Evolutionary conservation across 2,888 invertebrate species (phyloP).

Genomic region (Antheraea yamamai): DNA sequence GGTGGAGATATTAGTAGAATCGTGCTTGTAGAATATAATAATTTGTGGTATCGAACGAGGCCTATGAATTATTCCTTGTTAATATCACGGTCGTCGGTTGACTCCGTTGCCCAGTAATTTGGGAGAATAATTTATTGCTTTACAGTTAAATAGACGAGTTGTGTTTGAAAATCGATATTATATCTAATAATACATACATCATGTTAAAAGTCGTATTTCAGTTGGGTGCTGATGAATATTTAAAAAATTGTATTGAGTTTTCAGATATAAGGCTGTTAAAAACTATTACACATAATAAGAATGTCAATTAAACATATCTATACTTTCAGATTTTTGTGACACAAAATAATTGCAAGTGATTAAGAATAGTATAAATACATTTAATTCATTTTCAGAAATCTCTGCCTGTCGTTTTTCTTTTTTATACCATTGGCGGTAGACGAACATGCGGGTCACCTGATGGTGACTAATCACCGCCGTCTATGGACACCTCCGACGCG

Average conservation of each 20-base stretch:
- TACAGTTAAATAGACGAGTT: conserved; percentile 10
- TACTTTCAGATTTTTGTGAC: too few relatives aligned
- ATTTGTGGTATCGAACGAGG: conserved; percentile 17
- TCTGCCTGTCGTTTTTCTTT: too few relatives aligned
- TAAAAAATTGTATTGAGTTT: neutral
- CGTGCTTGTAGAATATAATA: neutral
- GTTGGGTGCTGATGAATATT: neutral
- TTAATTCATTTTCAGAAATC: too few relatives aligned
- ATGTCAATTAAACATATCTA: too few relatives aligned
- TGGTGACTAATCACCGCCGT: too few relatives aligned
- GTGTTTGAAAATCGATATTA: conserved; percentile 9
- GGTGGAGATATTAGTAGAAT: neutral
- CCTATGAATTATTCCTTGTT: conserved; percentile 20
- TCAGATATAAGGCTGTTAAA: neutral
- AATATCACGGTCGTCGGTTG: conserved; percentile 16
- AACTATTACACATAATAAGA: neutral
- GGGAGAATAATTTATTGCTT: conserved; percentile 13
- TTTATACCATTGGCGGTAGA: too few relatives aligned
- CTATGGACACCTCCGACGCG: too few relatives aligned
- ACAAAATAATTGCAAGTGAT: too few relatives aligned
- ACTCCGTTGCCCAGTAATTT: conserved; percentile 13
- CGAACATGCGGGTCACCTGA: too few relatives aligned
- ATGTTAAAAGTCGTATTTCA: neutral
- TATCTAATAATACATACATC: neutral
- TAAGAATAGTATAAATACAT: too few relatives aligned